Conservation (phyloP, 2,888 invertebrate species). For the Brassicogethes aeneus region DNA sequence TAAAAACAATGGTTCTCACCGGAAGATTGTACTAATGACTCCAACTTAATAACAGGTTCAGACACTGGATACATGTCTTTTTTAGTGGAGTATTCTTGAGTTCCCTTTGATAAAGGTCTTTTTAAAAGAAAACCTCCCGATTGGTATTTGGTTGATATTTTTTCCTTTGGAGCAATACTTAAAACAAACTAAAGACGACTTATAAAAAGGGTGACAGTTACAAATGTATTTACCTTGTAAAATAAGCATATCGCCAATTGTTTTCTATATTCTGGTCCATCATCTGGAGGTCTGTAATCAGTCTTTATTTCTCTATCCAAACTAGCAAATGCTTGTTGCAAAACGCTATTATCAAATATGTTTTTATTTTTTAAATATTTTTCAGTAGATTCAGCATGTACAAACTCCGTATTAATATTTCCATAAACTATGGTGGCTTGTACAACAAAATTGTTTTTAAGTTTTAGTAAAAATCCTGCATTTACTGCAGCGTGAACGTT, state of each 20-base stretch:
- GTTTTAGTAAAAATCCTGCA: slow-evolving; percentile 58
- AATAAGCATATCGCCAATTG: slow-evolving; percentile 66
- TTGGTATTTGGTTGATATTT: slow-evolving; percentile 32
- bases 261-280: slow-evolving; percentile 59
- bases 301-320: slow-evolving; percentile 54
- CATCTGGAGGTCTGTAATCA: slow-evolving; percentile 54
- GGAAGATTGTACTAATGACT: slow-evolving; percentile 50
- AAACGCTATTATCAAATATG: slow-evolving; percentile 34
- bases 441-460: slow-evolving; percentile 40
- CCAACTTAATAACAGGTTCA: slow-evolving; percentile 54
- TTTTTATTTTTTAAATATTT: slow-evolving; percentile 38
- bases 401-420: slow-evolving; percentile 47
- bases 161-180: slow-evolving; percentile 39
- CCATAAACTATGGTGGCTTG: slow-evolving; percentile 57
- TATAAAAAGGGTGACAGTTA: too few species aligned
- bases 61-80: slow-evolving; percentile 53
- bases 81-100: slow-evolving; percentile 52
- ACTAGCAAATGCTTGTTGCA: slow-evolving; percentile 41
- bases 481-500: slow-evolving; percentile 70
- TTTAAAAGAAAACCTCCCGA: slow-evolving; percentile 44
- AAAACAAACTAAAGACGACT: slow-evolving; percentile 36
- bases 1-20: slow-evolving; percentile 29
- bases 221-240: slow-evolving; percentile 73
- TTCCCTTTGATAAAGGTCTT: slow-evolving; percentile 49
- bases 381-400: slow-evolving; percentile 47